Conservation (phyloP, 1,140 invertebrate species). For the Drosophila grimshawi region DNA sequence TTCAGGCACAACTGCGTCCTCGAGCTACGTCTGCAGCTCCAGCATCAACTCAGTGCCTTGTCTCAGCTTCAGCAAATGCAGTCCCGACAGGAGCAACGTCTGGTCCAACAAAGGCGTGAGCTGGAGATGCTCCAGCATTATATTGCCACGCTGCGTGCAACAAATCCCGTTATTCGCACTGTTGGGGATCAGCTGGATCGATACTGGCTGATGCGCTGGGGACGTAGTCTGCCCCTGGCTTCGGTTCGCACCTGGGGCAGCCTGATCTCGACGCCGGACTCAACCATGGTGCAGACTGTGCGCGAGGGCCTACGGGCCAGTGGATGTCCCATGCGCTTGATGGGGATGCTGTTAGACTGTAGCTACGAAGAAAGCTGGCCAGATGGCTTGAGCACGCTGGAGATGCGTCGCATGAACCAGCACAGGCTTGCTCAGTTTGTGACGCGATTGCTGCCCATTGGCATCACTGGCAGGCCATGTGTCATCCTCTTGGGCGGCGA, state of each 20-base stretch:
- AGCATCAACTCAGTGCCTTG: conserved; percentile 25
- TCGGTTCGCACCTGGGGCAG: conserved; percentile 58
- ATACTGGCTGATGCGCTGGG: conserved; percentile 62
- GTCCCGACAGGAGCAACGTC: conserved; percentile 26
- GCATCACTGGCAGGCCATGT: conserved; percentile 41
- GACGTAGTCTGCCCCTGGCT: conserved; percentile 32
- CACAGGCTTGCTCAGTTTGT: conserved; percentile 43
- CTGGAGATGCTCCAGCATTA: conserved; percentile 66
- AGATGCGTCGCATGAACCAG: conserved; percentile 49
- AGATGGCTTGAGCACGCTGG: conserved; percentile 47
- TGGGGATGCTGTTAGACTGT: conserved; percentile 55
- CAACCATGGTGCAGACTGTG: conserved; percentile 46
- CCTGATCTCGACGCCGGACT: conserved; percentile 64
- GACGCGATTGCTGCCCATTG: conserved; percentile 38
- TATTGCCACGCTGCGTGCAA: conserved; percentile 55
- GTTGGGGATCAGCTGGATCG: conserved; percentile 65
- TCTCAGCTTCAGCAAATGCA: conserved; percentile 25
- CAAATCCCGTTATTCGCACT: conserved; percentile 56
- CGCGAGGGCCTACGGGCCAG: conserved; percentile 42
- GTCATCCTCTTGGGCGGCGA: conserved; percentile 54
- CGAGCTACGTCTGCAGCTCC: conserved; percentile 49
- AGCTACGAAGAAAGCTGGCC: conserved; percentile 69
- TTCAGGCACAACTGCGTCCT: conserved; percentile 52
- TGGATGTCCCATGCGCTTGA: conserved; percentile 58
- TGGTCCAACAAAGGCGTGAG: conserved; percentile 48